Percentiles rank a stretch among this genome's conserved stretches.
Evolutionary conservation across 2,113 vertebrate genomes (phyloP).

Genomic region (Connochaetes taurinus): DNA sequence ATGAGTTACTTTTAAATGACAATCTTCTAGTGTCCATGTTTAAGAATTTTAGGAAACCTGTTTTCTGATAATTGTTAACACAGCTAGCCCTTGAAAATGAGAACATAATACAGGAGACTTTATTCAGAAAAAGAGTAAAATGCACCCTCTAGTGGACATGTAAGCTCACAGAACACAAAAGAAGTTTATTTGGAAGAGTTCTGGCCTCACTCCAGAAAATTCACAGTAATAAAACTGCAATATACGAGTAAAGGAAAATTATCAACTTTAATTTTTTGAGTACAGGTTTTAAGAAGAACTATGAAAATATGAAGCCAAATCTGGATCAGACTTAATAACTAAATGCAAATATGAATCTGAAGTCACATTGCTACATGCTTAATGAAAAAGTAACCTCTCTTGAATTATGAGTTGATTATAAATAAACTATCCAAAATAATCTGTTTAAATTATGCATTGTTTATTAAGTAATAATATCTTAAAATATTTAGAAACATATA

Average conservation of each 20-base stretch:
- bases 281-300: background rate
- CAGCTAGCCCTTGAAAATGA: background rate
- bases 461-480: background rate
- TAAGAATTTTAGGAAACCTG: background rate
- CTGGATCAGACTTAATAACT: background rate
- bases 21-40: background rate
- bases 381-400: background rate
- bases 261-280: background rate
- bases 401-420: background rate
- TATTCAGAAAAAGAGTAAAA: constrained; percentile 17
- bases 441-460: background rate
- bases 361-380: background rate
- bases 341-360: background rate
- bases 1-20: background rate
- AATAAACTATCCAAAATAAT: background rate
- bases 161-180: background rate
- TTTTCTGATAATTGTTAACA: background rate
- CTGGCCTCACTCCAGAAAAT: background rate
- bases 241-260: background rate
- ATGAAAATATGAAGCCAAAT: background rate
- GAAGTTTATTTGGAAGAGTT: background rate
- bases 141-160: constrained; percentile 62
- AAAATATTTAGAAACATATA: background rate
- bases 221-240: background rate
- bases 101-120: background rate